phyloP scores from a whole-genome alignment of 64 coral and sea anemone species.

The Dendronephthya gigantea region DNA sequence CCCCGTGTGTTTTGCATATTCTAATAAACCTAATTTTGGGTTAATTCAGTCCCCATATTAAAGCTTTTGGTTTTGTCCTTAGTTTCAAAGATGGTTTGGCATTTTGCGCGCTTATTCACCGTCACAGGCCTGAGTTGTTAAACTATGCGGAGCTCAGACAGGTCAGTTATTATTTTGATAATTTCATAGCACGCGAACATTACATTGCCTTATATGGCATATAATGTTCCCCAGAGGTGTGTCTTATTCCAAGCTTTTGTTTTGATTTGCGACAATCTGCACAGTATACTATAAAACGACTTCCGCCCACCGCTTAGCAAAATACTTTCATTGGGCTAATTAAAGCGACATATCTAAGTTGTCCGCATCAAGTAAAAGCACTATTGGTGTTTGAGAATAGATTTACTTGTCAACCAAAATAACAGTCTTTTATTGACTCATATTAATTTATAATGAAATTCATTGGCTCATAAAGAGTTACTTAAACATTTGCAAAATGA shows the following conservation, averaged over 20 bases:
- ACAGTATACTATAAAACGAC: not conserved
- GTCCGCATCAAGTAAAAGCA: not conserved
- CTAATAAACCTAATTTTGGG: not conserved
- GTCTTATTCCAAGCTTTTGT: not conserved
- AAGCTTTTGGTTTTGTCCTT: conserved; percentile 28
- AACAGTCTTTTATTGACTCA: not conserved
- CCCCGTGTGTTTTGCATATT: not conserved
- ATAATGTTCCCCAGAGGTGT: not conserved
- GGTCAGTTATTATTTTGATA: conserved; percentile 47
- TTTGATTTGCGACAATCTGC: not conserved
- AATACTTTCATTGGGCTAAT: not conserved
- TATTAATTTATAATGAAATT: not conserved
- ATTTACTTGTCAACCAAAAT: not conserved
- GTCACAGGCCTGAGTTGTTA: conserved; percentile 89
- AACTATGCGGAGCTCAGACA: conserved; percentile 72
- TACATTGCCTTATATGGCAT: conserved; percentile 12
- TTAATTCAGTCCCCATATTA: not conserved
- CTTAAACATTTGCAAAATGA: not conserved
- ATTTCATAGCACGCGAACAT: not conserved
- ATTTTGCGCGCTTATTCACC: conserved; percentile 96
- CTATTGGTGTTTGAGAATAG: not conserved
- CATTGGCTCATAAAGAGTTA: not conserved
- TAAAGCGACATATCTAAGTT: not conserved
- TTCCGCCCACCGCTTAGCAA: not conserved
- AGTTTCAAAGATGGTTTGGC: conserved; percentile 99